phyloP scores from a whole-genome alignment of 2,888 invertebrate genomes.

The Ectropis crepuscularia region DNA sequence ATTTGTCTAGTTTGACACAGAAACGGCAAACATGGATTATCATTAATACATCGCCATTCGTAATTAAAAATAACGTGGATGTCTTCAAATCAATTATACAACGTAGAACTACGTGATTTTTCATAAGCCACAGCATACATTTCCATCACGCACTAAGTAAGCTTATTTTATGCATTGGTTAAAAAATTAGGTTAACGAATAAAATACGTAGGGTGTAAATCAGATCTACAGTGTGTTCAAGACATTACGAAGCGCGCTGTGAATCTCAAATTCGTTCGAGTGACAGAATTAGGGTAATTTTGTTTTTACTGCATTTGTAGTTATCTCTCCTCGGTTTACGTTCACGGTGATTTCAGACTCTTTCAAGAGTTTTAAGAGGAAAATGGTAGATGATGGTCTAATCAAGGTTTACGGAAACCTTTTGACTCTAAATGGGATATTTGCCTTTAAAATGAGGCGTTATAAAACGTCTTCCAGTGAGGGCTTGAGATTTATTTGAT shows the following conservation, averaged over 20 bases:
- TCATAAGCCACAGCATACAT: too few relatives aligned
- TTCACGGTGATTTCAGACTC: slow-evolving; percentile 16
- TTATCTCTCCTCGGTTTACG: slow-evolving; percentile 25
- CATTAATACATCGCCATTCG: too few relatives aligned
- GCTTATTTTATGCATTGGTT: too few relatives aligned
- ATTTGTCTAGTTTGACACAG: too few relatives aligned
- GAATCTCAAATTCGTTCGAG: slow-evolving; percentile 34
- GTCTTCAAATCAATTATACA: too few relatives aligned
- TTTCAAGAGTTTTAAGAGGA: slow-evolving; percentile 17
- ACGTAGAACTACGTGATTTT: too few relatives aligned
- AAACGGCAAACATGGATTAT: too few relatives aligned
- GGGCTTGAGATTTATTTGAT: slow-evolving; percentile 18
- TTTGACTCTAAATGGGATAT: slow-evolving; percentile 21
- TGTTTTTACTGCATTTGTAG: slow-evolving; percentile 33
- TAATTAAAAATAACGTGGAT: too few relatives aligned
- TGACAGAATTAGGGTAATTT: slow-evolving; percentile 34
- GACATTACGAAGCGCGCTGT: slow-evolving; percentile 14
- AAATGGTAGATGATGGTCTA: slow-evolving; percentile 18
- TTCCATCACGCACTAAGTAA: too few relatives aligned
- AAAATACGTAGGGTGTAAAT: too few relatives aligned
- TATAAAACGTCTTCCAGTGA: slow-evolving; percentile 17
- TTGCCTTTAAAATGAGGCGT: slow-evolving; percentile 23
- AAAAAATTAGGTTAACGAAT: too few relatives aligned
- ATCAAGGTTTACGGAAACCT: slow-evolving; percentile 22
- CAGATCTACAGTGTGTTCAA: neutral